These are phyloP conservation scores for Plectropomus leopardus DNA, from an alignment of 2,113 vertebrate species.

Conservation along the genomic window DNA sequence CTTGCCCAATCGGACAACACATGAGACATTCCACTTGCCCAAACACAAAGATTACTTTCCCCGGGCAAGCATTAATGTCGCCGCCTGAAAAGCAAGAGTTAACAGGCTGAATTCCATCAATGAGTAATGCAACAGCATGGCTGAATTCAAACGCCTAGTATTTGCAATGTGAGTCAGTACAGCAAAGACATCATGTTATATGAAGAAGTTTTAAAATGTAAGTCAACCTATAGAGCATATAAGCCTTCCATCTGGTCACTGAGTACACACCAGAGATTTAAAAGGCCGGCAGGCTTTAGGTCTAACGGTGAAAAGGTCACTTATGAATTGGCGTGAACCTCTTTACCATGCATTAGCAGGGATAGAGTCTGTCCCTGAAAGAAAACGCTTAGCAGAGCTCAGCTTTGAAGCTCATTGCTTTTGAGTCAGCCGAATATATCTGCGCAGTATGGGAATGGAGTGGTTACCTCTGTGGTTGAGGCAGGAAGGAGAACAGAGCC, in stretches of 20 bases:
- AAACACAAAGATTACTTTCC: no score
- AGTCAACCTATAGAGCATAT: conserved; percentile 14
- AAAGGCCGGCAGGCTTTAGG: conserved; percentile 31
- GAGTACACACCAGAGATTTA: conserved; percentile 9
- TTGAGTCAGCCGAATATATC: conserved; percentile 54
- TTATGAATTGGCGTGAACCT: conserved; percentile 54
- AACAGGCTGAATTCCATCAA: not conserved
- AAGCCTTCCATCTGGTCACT: conserved; percentile 32
- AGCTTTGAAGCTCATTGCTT: conserved; percentile 68
- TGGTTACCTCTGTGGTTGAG: conserved; percentile 32
- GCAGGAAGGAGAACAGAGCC: conserved; percentile 39
- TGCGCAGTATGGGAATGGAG: conserved; percentile 25
- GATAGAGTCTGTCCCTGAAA: conserved; percentile 40
- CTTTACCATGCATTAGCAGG: conserved; percentile 68
- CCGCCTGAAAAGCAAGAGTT: not conserved
- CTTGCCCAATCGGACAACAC: no score
- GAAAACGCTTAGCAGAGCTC: conserved; percentile 51
- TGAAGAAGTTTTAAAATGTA: conserved; percentile 29
- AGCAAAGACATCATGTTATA: conserved; percentile 18
- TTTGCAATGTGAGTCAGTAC: not conserved
- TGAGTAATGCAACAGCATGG: not conserved
- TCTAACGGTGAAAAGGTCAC: conserved; percentile 56
- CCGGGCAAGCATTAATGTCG: no score
- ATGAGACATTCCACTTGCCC: no score
- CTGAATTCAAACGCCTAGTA: conserved; percentile 4